Conservation (phyloP, 2,888 invertebrate species). For the Dasysyrphus tricinctus region DNA sequence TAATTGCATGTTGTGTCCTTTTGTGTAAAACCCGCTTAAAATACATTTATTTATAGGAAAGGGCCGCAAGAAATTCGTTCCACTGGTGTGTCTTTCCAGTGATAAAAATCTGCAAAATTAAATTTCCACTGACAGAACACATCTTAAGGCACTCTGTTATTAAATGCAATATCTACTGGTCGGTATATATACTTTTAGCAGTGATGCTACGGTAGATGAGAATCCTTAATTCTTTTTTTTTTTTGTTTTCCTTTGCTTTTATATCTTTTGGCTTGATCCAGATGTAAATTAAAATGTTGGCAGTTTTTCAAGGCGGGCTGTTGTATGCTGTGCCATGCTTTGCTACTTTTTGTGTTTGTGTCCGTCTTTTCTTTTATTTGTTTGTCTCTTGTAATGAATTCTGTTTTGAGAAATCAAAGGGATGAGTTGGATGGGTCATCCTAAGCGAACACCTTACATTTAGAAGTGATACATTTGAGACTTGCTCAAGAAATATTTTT, state of each 20-base stretch:
- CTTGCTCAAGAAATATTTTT: no score
- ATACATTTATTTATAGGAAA: not conserved
- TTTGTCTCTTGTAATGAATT: slow-evolving; percentile 1
- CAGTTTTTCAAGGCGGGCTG: not conserved
- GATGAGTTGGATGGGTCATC: not conserved
- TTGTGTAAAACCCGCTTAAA: slow-evolving; percentile 8
- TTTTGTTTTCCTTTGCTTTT: not conserved
- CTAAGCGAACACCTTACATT: no score
- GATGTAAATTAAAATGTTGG: slow-evolving; percentile 15
- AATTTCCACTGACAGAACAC: slow-evolving; percentile 20
- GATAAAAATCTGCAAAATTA: slow-evolving; percentile 38
- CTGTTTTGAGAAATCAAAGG: not conserved
- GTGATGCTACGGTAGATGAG: not conserved
- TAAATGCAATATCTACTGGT: slow-evolving; percentile 6
- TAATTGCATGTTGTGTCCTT: slow-evolving; percentile 49
- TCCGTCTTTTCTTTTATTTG: not conserved
- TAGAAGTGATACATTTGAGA: no score
- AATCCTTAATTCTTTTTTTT: not conserved
- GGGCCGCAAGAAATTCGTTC: slow-evolving; percentile 4
- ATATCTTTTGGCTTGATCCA: not conserved
- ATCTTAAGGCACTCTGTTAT: slow-evolving; percentile 4
- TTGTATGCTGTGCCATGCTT: not conserved
- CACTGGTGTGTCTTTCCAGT: slow-evolving; percentile 31
- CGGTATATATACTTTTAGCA: not conserved
- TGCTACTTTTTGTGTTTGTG: not conserved